Percentiles rank a stretch among this genome's conserved stretches.
These are phyloP conservation scores for Scophthalmus maximus DNA, from an alignment of 2,113 vertebrate species.

Conservation along the genomic window DNA sequence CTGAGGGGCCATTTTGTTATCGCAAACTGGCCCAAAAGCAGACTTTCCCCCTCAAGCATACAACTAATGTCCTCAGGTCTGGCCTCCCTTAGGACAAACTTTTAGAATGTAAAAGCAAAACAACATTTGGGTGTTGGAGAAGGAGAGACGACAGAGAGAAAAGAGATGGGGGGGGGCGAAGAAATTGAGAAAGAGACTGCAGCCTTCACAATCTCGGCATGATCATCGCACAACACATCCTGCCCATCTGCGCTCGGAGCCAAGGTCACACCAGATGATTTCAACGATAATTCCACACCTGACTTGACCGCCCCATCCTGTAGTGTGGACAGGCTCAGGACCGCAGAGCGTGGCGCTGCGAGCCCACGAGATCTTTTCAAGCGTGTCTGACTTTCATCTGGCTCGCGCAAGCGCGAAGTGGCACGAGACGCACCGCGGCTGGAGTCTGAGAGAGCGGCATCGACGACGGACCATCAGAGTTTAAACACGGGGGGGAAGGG, in stretches of 20 bases:
- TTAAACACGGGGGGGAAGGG: constrained; percentile 30
- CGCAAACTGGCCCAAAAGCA: constrained; percentile 36
- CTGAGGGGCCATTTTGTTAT: constrained; percentile 26
- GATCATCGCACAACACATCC: constrained; percentile 37
- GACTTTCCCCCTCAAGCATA: not conserved
- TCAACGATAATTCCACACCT: constrained; percentile 63
- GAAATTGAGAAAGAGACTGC: constrained; percentile 11
- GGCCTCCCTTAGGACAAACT: constrained; percentile 16
- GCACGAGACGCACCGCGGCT: constrained; percentile 30
- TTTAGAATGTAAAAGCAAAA: constrained; percentile 13
- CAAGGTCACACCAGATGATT: constrained; percentile 60
- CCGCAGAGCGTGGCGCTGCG: constrained; percentile 17
- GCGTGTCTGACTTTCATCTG: constrained; percentile 61
- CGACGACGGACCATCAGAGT: constrained; percentile 34
- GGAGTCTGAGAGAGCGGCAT: constrained; percentile 42
- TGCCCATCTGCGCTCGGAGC: constrained; percentile 31
- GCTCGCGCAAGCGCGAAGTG: constrained; percentile 47
- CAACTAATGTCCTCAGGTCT: constrained; percentile 2
- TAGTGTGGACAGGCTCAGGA: constrained; percentile 36
- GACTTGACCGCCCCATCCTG: constrained; percentile 26
- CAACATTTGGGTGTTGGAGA: constrained; percentile 18
- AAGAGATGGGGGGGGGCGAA: not conserved
- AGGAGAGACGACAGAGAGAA: constrained; percentile 3
- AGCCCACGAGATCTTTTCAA: constrained; percentile 64
- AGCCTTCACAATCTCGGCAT: constrained; percentile 14